phyloP scores from a whole-genome alignment of 2,113 vertebrate species.

The Austrofundulus limnaeus region DNA sequence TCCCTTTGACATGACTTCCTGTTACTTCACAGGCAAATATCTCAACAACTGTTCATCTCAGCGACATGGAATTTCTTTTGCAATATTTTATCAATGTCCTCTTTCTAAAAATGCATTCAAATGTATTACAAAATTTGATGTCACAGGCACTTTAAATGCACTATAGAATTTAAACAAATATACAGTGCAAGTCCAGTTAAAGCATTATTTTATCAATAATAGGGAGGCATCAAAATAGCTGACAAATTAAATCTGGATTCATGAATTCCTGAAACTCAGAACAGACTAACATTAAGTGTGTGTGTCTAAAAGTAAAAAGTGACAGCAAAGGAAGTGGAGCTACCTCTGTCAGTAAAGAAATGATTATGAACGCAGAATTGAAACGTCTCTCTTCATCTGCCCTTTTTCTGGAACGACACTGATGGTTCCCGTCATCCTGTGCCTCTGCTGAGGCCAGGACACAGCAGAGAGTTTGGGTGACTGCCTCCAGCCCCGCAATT shows the following conservation, averaged over 20 bases:
- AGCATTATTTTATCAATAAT: no score
- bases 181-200: neutral
- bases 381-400: conserved; percentile 32
- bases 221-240: no score
- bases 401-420: conserved; percentile 60
- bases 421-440: conserved; percentile 40
- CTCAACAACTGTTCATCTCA: no score
- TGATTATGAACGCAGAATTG: conserved; percentile 15
- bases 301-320: neutral
- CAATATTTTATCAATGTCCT: no score
- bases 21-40: no score
- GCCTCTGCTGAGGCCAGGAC: conserved; percentile 45
- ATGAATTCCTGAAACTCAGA: neutral
- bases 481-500: conserved; percentile 60
- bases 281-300: neutral
- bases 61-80: no score
- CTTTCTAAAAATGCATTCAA: no score
- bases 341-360: conserved; percentile 18
- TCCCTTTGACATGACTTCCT: no score
- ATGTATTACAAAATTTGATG: no score
- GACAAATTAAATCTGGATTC: conserved; percentile 10
- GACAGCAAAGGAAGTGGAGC: neutral
- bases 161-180: conserved; percentile 30
- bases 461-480: conserved; percentile 54
- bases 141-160: no score